These are phyloP conservation scores for Pelosia muscerda DNA, from an alignment of 2,888 invertebrate species.

Conservation along the genomic window DNA sequence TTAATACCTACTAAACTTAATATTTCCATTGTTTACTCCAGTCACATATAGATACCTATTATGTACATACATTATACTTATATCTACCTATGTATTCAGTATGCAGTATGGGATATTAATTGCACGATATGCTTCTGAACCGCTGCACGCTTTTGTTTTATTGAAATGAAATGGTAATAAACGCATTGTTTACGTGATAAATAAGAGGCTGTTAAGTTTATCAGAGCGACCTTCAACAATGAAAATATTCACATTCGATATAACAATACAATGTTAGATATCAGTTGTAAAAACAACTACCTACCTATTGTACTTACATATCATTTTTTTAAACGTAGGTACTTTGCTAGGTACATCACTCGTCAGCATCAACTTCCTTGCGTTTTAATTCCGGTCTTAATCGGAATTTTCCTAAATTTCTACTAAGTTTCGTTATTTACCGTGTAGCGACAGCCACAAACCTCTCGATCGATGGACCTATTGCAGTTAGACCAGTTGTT, in stretches of 20 bases:
- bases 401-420: no score
- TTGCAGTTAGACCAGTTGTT: no score
- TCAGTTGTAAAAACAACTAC: constrained; percentile 22
- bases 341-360: not conserved
- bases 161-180: constrained; percentile 64
- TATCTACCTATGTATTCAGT: constrained; percentile 6
- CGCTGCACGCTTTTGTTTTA: constrained; percentile 53
- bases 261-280: constrained; percentile 41
- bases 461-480: no score
- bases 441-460: no score
- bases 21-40: constrained; percentile 51
- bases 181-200: constrained; percentile 60
- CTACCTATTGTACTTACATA: not conserved
- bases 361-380: no score
- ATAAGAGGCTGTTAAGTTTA: constrained; percentile 61
- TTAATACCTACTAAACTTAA: constrained; percentile 42
- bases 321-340: not conserved
- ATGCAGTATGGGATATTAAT: constrained; percentile 28
- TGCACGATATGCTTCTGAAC: constrained; percentile 43
- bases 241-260: constrained; percentile 55
- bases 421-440: no score
- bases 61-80: constrained; percentile 7
- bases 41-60: constrained; percentile 27
- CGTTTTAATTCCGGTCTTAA: no score
- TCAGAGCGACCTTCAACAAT: constrained; percentile 64